A percentile compares a stretch with the other conserved stretches of the same genome.
phyloP scores from a whole-genome alignment of 2,888 invertebrate species.

The Drosophila emarginata region DNA sequence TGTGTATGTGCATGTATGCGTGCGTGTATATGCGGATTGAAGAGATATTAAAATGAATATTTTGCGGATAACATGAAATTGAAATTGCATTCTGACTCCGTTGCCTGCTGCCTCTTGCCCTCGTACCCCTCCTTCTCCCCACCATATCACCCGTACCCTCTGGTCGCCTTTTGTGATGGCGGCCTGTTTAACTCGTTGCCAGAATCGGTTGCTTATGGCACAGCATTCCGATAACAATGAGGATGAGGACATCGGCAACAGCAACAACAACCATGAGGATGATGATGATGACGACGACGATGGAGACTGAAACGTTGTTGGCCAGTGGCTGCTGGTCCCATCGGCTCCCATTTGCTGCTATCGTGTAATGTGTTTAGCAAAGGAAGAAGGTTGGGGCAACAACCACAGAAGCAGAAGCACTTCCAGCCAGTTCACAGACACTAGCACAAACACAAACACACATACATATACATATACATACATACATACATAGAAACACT shows the following conservation, averaged over 20 bases:
- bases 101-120: conserved; percentile 26
- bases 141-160: too few relatives aligned
- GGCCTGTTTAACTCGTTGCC: conserved; percentile 53
- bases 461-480: conserved; percentile 19
- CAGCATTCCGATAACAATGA: conserved; percentile 72
- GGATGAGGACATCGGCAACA: conserved; percentile 52
- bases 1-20: conserved; percentile 20
- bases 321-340: conserved; percentile 54
- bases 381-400: conserved; percentile 39
- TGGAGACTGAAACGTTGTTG: conserved; percentile 22
- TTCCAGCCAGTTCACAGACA: conserved; percentile 22
- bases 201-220: conserved; percentile 54
- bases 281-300: conserved; percentile 9
- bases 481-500: conserved; percentile 43
- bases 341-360: conserved; percentile 74
- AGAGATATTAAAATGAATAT: conserved; percentile 81
- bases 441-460: conserved; percentile 1
- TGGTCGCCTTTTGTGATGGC: conserved; percentile 44
- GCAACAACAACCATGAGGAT: conserved; percentile 31
- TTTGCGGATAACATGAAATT: conserved; percentile 78
- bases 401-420: conserved; percentile 41
- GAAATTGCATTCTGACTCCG: conserved; percentile 68
- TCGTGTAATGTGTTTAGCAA: conserved; percentile 75
- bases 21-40: conserved; percentile 65
- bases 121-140: neutral